Evolutionary conservation across 2,888 invertebrate genomes (phyloP), one percentile per base, ranked within the genome.

Genomic region (Ecdyonurus torrentis): DNA sequence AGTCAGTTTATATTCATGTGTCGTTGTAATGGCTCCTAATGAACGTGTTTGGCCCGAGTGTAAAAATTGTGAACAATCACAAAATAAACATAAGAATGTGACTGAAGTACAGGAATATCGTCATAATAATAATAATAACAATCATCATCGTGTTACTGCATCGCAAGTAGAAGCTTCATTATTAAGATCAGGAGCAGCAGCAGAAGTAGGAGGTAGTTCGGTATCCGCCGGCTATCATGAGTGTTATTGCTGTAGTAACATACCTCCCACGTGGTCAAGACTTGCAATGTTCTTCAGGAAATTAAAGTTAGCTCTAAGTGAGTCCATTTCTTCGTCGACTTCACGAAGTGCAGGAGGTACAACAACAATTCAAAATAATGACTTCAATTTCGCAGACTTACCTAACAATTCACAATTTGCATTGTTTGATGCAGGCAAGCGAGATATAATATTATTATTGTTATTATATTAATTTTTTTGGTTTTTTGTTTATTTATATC

Each of bases 251-350:
- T 61, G 25, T 61, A 61, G 25, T 19, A 24, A 25, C 61, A 52
- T 23, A 23, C 7, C n/a, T 24, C 20, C 61, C 25, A 7, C 37
- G 25, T 61, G 61, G 61, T 55, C 50, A 25, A 52, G 64, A 19
- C 61, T 66, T 58, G 60, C 62, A 60, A 64, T 60, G 62, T 65
- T 67, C 63, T 66, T 67, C 63, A 60, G 64, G 50, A 67, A 65
- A 59, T 61, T 67, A 24, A 66, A 65, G 61, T 66, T 64, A 58
- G 64, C 65, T 10, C 64, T 67, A 60, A 65, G 67, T 65, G 64
- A 67, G 67, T 65, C 60, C 22, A 3, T 20, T 7, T 1, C 58
- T 22, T 15, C 22, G 53, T 20, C n/a, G n/a, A 37, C 5, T 15
- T 37, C 37, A 15, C 5, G 37, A 37, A 15, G 37, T 10, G 37